Evolutionary conservation across 2,888 invertebrate species (phyloP).

Genomic region (Strigamia crassipes): DNA sequence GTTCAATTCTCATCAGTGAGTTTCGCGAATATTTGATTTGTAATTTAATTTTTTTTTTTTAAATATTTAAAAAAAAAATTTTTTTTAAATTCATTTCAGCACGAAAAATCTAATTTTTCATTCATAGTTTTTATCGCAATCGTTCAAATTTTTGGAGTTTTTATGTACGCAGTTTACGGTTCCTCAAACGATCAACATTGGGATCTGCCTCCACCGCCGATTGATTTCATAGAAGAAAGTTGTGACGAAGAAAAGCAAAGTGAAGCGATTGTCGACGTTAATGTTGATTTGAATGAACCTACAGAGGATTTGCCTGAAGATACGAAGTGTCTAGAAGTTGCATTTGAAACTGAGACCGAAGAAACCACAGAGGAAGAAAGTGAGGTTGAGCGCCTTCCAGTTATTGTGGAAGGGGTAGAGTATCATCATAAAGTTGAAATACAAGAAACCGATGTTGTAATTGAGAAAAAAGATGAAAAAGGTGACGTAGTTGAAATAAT

Average conservation of each 20-base stretch:
- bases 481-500: neutral
- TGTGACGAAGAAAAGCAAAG: neutral
- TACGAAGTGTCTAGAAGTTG: neutral
- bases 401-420: neutral
- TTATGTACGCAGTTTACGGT: neutral
- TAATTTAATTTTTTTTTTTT: neutral
- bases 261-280: neutral
- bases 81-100: neutral
- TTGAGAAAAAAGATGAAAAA: neutral
- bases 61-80: too few relatives aligned
- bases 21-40: neutral
- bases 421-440: neutral
- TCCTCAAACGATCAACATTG: constrained; percentile 2
- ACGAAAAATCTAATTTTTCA: neutral
- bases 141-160: neutral
- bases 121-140: neutral
- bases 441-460: neutral
- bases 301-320: neutral
- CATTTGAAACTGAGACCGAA: neutral
- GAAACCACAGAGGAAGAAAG: neutral
- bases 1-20: constrained; percentile 14
- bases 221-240: neutral
- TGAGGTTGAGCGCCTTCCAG: constrained; percentile 19
- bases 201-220: constrained; percentile 8
- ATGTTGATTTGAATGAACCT: neutral